Evolutionary conservation across 1,140 invertebrate species (phyloP), one percentile per base, ranked within the genome.

Genomic region (Solenopsis invicta): DNA sequence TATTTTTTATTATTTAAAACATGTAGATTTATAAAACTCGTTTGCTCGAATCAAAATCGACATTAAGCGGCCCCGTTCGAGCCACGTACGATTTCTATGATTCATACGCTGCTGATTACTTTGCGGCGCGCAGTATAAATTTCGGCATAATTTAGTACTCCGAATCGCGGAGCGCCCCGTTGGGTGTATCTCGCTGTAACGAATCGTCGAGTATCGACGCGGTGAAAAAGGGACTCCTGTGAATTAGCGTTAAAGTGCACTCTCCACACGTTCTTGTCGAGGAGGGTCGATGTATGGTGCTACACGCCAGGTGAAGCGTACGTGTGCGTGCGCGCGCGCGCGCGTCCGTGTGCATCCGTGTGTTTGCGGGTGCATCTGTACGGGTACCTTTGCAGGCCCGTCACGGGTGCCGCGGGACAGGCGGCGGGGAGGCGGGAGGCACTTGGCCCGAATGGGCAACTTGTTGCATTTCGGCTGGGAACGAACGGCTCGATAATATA

Each of bases 401-500:
- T 84, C 69, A 71, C 84, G 85, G 61, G 50, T 69, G 64, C 64
- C 45, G 76, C 29, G 34, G 71, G 67, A 52, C 24, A 21, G 41
- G 56, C 29, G 52, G n/a, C 74, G 41, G 78, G 52, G 64, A 10
- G 48, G 69, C 74, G 64, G 80, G 88, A 90, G 90, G 92, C 87
- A 90, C 89, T 91, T 86, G 64, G 88, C 86, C 86, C 88, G 90
- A 94, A 94, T 94, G 94, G 93, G 94, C 94, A 94, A 94, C 94
- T 94, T 94, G 94, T 94, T 94, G 94, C 94, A 74, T 94, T 93
- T 93, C 92, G 86, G 90, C 89, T 88, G 88, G 89, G 90, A 90
- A 89, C 77, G 90, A 90, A 90, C 77, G 90, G 88, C 90, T 87
- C 88, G 89, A 90, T 92, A 93, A 94, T 93, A 93, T 93, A 94